Percentiles rank a stretch among this genome's conserved stretches.
Conservation (phyloP, 2,113 vertebrate genomes). For the Poeciliopsis prolifica region DNA sequence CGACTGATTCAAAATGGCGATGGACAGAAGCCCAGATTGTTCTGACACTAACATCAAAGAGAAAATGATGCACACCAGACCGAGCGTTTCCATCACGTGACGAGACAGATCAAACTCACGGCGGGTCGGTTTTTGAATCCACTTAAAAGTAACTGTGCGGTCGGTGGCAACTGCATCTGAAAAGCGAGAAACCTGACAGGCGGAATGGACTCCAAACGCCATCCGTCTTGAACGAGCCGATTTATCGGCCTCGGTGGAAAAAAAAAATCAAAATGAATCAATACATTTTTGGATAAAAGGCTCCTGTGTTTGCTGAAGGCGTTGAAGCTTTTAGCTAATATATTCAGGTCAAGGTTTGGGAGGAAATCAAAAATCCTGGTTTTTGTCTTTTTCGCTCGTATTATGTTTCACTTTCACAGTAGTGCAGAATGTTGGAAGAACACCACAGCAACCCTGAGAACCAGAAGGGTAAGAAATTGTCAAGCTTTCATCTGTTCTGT, state of each 20-base stretch:
- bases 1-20: not conserved
- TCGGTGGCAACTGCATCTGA: not conserved
- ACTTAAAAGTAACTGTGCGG: not conserved
- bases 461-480: not conserved
- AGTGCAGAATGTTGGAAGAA: not conserved
- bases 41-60: conserved; percentile 6
- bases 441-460: not conserved
- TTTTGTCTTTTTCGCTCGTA: not conserved
- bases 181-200: not conserved
- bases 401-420: not conserved
- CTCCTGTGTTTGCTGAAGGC: not conserved
- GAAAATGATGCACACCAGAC: conserved; percentile 26
- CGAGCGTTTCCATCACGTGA: not conserved
- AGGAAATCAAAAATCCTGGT: not conserved
- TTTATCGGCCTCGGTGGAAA: not conserved
- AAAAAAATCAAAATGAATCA: not conserved
- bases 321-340: not conserved
- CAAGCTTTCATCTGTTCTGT: not conserved
- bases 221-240: conserved; percentile 2
- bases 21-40: not conserved
- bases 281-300: not conserved
- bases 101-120: not conserved
- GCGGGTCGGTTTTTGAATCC: not conserved
- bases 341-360: not conserved
- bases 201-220: not conserved